Percentiles rank a stretch among this genome's conserved stretches.
Evolutionary conservation across 2,113 vertebrate genomes (phyloP).

Genomic region (Istiophorus platypterus): DNA sequence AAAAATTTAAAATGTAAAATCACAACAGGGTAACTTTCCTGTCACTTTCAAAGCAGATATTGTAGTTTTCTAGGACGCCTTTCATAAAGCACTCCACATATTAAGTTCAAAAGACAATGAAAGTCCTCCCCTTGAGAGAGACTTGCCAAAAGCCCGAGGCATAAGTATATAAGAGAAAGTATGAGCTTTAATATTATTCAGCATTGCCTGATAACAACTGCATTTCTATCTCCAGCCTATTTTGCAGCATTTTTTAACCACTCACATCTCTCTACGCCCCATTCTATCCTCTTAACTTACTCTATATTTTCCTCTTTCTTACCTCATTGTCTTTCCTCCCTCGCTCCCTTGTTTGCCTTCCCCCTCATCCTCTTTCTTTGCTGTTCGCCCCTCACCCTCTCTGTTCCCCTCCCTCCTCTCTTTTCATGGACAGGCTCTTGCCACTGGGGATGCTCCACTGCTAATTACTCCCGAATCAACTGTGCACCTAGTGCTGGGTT

Average conservation of each 20-base stretch:
- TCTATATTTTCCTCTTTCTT: constrained; percentile 2
- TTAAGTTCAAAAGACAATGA: constrained; percentile 3
- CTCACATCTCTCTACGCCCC: not conserved
- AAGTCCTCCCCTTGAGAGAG: constrained; percentile 8
- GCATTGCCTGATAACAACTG: not conserved
- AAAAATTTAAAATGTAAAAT: too few relatives aligned
- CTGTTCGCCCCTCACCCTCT: constrained; percentile 4
- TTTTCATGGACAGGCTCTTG: constrained; percentile 51
- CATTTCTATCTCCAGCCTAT: not conserved
- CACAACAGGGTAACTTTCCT: too few relatives aligned
- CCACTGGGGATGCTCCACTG: constrained; percentile 62
- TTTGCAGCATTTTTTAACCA: not conserved
- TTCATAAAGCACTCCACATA: not conserved
- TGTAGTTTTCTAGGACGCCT: not conserved
- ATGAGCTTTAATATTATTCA: constrained; percentile 17
- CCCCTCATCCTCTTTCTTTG: constrained; percentile 15
- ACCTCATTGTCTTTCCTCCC: not conserved
- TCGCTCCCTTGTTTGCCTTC: constrained; percentile 22
- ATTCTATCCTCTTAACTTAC: not conserved
- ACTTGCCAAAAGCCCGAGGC: not conserved
- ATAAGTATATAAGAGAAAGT: not conserved
- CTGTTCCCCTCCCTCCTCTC: constrained; percentile 44
- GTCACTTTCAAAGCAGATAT: constrained; percentile 3
- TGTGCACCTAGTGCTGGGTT: constrained; percentile 60
- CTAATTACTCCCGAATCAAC: constrained; percentile 84